These are phyloP conservation scores for Sternarchorhynchus goeldii DNA, from an alignment of 2,797 vertebrate genomes.

Conservation along the genomic window DNA sequence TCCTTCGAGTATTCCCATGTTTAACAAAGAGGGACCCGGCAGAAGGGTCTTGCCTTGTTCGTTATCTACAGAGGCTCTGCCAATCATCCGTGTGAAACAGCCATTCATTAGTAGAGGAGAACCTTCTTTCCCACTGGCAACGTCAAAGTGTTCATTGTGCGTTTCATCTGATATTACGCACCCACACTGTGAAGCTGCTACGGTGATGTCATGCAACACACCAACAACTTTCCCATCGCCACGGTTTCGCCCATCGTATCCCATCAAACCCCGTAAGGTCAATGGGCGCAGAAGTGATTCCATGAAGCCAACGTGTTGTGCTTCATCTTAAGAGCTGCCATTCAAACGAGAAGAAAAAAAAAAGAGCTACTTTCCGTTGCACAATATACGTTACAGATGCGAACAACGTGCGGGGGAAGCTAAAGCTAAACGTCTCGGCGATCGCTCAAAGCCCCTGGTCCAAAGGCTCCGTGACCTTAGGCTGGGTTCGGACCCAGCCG, in stretches of 20 bases:
- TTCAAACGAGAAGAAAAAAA: too few relatives aligned
- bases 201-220: slow-evolving; percentile 31
- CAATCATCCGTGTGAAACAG: slow-evolving; percentile 35
- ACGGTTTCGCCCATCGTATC: slow-evolving; percentile 22
- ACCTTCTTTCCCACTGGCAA: slow-evolving; percentile 33
- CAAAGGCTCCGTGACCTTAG: background rate
- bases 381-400: too few relatives aligned
- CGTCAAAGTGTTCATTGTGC: slow-evolving; percentile 45
- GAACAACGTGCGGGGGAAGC: too few relatives aligned
- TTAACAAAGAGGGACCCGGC: background rate
- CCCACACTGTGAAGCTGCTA: slow-evolving; percentile 40
- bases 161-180: slow-evolving; percentile 46
- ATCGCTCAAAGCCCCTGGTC: background rate
- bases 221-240: background rate
- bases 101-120: slow-evolving; percentile 29
- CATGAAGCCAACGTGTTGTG: background rate
- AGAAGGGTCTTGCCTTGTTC: slow-evolving; percentile 17
- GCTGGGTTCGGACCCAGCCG: background rate
- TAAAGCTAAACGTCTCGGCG: too few relatives aligned
- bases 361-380: too few relatives aligned
- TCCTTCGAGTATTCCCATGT: slow-evolving; percentile 9
- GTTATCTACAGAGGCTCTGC: slow-evolving; percentile 40
- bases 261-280: slow-evolving; percentile 24
- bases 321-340: background rate
- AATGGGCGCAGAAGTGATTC: background rate